Evolutionary conservation across 2,888 invertebrate species (phyloP).

Genomic region (Lithophane leautieri): DNA sequence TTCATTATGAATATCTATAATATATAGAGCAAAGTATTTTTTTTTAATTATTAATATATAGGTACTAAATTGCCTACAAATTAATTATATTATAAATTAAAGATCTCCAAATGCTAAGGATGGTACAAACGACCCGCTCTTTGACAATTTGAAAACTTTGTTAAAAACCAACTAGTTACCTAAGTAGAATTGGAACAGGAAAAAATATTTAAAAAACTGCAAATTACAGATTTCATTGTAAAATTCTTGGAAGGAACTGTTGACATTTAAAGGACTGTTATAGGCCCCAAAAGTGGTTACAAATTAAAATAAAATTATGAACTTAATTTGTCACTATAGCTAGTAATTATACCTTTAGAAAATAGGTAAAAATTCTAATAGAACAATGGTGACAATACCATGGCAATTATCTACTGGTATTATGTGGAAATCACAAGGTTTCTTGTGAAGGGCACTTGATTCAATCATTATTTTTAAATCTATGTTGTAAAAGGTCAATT

Average conservation of each 20-base stretch:
- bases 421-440: conserved; percentile 51
- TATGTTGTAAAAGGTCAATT: neutral
- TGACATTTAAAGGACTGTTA: conserved; percentile 34
- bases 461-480: neutral
- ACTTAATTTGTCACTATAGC: conserved; percentile 2
- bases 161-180: neutral
- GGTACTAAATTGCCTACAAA: too few relatives aligned
- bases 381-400: conserved; percentile 50
- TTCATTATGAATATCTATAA: too few relatives aligned
- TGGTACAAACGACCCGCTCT: neutral
- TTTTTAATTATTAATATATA: too few relatives aligned
- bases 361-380: conserved; percentile 17
- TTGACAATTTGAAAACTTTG: neutral
- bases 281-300: neutral
- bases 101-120: too few relatives aligned
- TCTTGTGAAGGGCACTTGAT: conserved; percentile 1
- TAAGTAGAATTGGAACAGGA: conserved; percentile 18
- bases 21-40: too few relatives aligned
- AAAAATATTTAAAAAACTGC: conserved; percentile 10
- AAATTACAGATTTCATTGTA: conserved; percentile 4
- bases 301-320: neutral
- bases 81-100: too few relatives aligned
- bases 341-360: conserved; percentile 26
- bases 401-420: conserved; percentile 33
- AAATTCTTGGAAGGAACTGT: conserved; percentile 28